Evolutionary conservation across 2,888 invertebrate species (phyloP), one percentile per base, ranked within the genome.

Genomic region (Pheosia gnoma): DNA sequence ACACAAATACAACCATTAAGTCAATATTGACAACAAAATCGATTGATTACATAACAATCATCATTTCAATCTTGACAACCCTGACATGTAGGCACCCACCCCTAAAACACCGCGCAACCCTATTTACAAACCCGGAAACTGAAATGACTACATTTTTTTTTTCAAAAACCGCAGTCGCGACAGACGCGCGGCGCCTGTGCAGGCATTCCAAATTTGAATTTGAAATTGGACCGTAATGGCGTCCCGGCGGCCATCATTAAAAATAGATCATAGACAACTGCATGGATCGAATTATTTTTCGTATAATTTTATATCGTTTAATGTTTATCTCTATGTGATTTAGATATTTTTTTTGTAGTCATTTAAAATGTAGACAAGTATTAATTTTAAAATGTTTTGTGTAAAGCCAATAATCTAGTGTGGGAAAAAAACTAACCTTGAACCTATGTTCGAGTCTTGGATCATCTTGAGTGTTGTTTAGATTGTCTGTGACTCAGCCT

Each of bases 181-280:
- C 85, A 86, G 83, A 74, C 82, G 86, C 70, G 72, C 72, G 86
- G 86, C 87, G 87, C 87, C 85, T 80, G 73, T 82, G 82, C 83
- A 81, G 77, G 72, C 76, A 72, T 70, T 72, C 67, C 77, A 86
- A 87, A 85, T 89, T 89, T 85, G 81, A 89, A 89, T 88, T 88
- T 77, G 77, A 87, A 89, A 87, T 88, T 88, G 80, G 87, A 84
- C 74, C 78, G 71, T 87, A 87, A 88, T 85, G 76, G 82, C 84
- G 82, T 74, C 74, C 81, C 85, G 77, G 83, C 89, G 85, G 87
- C 86, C 86, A 90, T 90, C 86, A 90, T 90, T 90, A 90, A 87
- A 90, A 90, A 88, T 88, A 89, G 87, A 90, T 90, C 90, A 90
- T 88, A 89, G 88, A 74, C 77, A 59, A 74, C 77, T 25, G 25